These are phyloP conservation scores for Hyposoter dolosus DNA, from an alignment of 2,888 invertebrate genomes.

Conservation along the genomic window DNA sequence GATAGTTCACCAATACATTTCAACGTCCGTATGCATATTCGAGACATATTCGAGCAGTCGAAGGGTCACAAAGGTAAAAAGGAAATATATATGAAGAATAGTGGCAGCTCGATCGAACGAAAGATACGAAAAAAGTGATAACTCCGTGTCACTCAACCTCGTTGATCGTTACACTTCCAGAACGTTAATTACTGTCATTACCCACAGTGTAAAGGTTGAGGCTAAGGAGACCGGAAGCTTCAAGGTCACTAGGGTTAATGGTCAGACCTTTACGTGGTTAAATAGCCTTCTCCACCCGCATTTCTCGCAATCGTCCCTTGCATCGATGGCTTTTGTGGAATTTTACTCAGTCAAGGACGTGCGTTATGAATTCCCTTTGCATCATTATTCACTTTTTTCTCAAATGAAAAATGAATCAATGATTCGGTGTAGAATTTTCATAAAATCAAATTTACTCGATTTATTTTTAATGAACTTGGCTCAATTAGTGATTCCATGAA, in stretches of 20 bases:
- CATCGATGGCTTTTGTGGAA: not conserved
- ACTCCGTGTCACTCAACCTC: not conserved
- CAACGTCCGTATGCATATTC: not conserved
- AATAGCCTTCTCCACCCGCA: not conserved
- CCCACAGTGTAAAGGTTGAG: not conserved
- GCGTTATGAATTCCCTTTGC: too few species aligned
- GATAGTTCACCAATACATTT: not conserved
- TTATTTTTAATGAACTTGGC: too few species aligned
- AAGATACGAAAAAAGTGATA: not conserved
- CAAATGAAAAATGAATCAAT: not conserved
- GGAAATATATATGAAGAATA: not conserved
- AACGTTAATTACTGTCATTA: constrained; percentile 5
- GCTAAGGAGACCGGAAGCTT: not conserved
- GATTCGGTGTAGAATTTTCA: too few species aligned
- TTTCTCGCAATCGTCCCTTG: not conserved
- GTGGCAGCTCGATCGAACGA: not conserved
- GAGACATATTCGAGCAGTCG: not conserved
- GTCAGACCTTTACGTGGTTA: not conserved
- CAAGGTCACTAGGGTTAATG: constrained; percentile 9
- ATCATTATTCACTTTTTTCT: not conserved
- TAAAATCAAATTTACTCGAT: too few species aligned
- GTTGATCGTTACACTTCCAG: not conserved
- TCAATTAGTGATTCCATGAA: too few species aligned
- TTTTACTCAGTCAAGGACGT: not conserved
- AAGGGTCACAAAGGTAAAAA: not conserved